These are phyloP conservation scores for Delichon dasypus DNA, from an alignment of 2,797 vertebrate species.

Conservation along the genomic window DNA sequence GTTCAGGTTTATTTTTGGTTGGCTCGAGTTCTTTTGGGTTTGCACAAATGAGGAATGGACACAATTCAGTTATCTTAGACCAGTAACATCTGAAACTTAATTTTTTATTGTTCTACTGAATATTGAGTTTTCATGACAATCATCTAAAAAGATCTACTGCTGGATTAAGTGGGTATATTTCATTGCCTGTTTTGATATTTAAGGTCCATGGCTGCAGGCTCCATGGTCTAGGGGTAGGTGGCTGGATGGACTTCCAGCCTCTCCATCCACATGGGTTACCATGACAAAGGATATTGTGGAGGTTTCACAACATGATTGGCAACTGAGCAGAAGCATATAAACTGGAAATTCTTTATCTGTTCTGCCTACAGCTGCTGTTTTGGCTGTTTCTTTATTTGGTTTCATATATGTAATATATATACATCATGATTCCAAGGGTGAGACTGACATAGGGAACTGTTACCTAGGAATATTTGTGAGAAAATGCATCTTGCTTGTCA, in stretches of 20 bases:
- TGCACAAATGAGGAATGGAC: neutral
- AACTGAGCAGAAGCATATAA: neutral
- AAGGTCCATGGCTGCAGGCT: neutral
- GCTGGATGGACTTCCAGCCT: neutral
- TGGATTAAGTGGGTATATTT: neutral
- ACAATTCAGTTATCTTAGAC: neutral
- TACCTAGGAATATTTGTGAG: neutral
- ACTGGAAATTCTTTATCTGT: neutral
- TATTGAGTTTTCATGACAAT: neutral
- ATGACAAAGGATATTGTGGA: neutral
- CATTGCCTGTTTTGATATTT: neutral
- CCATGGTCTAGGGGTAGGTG: fast-evolving
- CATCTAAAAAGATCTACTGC: neutral
- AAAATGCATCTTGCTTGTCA: neutral
- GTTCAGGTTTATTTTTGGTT: neutral
- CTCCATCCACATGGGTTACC: neutral
- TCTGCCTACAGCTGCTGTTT: neutral
- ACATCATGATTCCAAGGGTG: neutral
- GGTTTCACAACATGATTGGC: neutral
- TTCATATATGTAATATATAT: fast-evolving
- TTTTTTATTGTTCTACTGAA: neutral
- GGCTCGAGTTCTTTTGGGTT: neutral
- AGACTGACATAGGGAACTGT: neutral
- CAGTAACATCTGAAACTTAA: neutral
- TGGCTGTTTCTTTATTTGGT: neutral